Conservation (phyloP, 2,797 vertebrate species). For the Hydrophis major region DNA sequence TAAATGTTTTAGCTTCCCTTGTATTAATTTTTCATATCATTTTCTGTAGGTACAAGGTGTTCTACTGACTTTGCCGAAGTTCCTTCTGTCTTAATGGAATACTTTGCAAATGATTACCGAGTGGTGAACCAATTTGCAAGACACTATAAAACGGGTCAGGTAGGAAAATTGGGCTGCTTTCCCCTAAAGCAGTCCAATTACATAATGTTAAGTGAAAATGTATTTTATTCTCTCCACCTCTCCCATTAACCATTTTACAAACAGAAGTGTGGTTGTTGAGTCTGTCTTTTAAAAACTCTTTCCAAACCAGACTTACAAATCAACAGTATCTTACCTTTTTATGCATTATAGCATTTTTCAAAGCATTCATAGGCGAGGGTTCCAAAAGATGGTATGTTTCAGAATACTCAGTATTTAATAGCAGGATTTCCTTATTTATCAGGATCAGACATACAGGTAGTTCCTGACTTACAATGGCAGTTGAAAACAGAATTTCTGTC, state of each 20-base stretch:
- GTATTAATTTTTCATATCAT: slow-evolving; percentile 29
- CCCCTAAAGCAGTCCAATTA: background rate
- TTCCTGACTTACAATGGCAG: background rate
- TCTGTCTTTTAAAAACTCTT: background rate
- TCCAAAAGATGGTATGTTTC: slow-evolving; percentile 17
- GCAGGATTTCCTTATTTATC: background rate
- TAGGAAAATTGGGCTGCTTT: slow-evolving; percentile 59
- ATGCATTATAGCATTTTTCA: background rate
- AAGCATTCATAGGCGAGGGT: background rate
- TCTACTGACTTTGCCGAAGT: slow-evolving; percentile 98
- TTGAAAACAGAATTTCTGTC: background rate
- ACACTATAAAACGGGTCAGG: slow-evolving; percentile 96
- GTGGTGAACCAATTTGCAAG: slow-evolving; percentile 94
- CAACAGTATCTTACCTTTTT: background rate
- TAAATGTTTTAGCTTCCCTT: slow-evolving; percentile 40
- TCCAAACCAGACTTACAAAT: background rate
- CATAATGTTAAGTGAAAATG: background rate
- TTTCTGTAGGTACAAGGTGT: slow-evolving; percentile 88
- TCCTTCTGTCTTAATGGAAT: slow-evolving; percentile 98
- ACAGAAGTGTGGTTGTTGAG: background rate
- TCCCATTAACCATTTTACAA: background rate
- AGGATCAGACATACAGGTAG: background rate
- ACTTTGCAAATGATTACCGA: slow-evolving; percentile 93
- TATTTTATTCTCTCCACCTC: background rate
- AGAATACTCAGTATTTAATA: background rate